Base-by-base conservation (phyloP, 2,888 invertebrate species). In the Serripes groenlandicus region DNA sequence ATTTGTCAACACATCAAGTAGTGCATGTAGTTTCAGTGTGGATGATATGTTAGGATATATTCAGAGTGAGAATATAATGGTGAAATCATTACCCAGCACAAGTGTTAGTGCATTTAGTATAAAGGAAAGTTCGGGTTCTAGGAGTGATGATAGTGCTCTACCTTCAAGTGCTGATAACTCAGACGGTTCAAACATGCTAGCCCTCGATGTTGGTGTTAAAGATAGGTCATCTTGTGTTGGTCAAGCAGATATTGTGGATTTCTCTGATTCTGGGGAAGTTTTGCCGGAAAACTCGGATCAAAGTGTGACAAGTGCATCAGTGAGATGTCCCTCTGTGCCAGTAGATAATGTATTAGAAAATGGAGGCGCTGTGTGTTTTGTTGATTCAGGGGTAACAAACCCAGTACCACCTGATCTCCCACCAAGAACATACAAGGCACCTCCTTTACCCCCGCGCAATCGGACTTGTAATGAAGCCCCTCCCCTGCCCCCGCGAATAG, bases 351-450 rank as follows among this genome's bases (percentile, higher is more conserved):
- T n/a, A 26, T 56, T 56, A 35, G 56, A 15, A 0, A 42, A 37
- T 35, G 60, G 42, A 9, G 23, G 23, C 21, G 37, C 56, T 7
- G 30, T 35, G 9, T 34, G 58, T 11, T 54, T 49, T 9, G 56
- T 18, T 3, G 56, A 62, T n/a, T 60, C 69, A 32, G 69, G 32
- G 26, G 30, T 26, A n/a, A 9, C 69, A 18, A 72, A 77, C 52
- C 73, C 78, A 1, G 56, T 49, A 34, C 91, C 92, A 11, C 92
- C 92, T n/a, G 86, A 84, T 66, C 78, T 92, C 5, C 92, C 92
- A 7, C 92, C 92, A n/a, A 79, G 92, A 62, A 92, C 92, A 21
- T 92, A 92, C 72, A 89, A 86, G 80, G 91, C 92, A 58, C 92
- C 92, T 26, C 92, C 92, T 26, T 81, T 92, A 32, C 92, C 92